Percentiles rank a stretch among this genome's conserved stretches.
phyloP scores from a whole-genome alignment of 1,140 invertebrate species.

The Drosophila ercepeae region DNA sequence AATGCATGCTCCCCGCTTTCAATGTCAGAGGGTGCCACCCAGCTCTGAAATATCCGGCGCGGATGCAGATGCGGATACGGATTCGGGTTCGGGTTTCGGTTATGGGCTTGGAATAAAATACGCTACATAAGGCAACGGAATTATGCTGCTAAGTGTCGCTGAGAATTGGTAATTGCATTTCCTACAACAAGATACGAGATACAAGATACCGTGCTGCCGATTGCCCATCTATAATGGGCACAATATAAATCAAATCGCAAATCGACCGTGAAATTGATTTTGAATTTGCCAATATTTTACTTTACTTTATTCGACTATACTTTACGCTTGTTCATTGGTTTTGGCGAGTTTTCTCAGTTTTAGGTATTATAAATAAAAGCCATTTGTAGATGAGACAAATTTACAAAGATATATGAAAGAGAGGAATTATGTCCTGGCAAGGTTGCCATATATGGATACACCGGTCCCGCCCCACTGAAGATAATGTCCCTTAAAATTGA shows the following conservation, averaged over 20 bases:
- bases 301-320: conserved; percentile 51
- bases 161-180: conserved; percentile 68
- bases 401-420: conserved; percentile 41
- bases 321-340: conserved; percentile 43
- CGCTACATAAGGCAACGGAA: conserved; percentile 59
- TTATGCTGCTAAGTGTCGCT: conserved; percentile 65
- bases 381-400: conserved; percentile 53
- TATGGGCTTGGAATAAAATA: conserved; percentile 10
- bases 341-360: conserved; percentile 22
- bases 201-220: conserved; percentile 54
- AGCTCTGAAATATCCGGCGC: conserved; percentile 20
- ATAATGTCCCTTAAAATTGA: background rate
- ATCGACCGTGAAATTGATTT: conserved; percentile 79
- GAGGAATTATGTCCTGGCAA: conserved; percentile 12
- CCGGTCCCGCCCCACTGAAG: conserved; percentile 2
- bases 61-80: conserved; percentile 3
- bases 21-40: conserved; percentile 43
- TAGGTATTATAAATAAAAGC: conserved; percentile 33
- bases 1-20: conserved; percentile 14
- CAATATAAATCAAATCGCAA: conserved; percentile 55
- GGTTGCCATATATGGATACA: conserved; percentile 13
- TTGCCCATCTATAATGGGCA: conserved; percentile 36
- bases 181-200: conserved; percentile 55
- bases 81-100: conserved; percentile 2
- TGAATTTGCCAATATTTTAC: conserved; percentile 51